Conservation (phyloP, 2,888 invertebrate genomes). For the Apamea sordens region DNA sequence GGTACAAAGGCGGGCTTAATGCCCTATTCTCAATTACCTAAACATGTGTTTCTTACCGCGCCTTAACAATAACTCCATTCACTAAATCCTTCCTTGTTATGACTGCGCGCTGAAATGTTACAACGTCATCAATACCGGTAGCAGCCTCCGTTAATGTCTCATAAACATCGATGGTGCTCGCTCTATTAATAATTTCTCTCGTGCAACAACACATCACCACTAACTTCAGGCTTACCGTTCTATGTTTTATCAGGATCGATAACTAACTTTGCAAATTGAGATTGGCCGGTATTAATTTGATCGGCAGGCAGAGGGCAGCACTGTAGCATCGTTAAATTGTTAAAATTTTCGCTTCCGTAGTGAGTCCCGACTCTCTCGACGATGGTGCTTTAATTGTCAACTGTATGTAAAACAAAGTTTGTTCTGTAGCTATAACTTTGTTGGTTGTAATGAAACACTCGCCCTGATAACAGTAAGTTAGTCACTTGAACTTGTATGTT, state of each 20-base stretch:
- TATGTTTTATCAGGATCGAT: slow-evolving; percentile 54
- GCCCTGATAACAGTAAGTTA: slow-evolving; percentile 24
- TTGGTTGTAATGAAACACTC: slow-evolving; percentile 21
- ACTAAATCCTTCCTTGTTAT: slow-evolving; percentile 24
- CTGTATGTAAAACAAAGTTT: slow-evolving; percentile 61
- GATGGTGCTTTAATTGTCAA: slow-evolving; percentile 66
- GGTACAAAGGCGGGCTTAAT: too few species aligned
- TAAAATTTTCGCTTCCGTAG: slow-evolving; percentile 64
- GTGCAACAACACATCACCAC: slow-evolving; percentile 17
- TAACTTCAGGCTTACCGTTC: slow-evolving; percentile 15
- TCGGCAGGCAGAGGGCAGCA: slow-evolving; percentile 23
- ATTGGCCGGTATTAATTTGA: slow-evolving; percentile 49
- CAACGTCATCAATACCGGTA: slow-evolving; percentile 29
- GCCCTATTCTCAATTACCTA: not conserved
- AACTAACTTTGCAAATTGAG: slow-evolving; percentile 54
- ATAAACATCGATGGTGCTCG: slow-evolving; percentile 31
- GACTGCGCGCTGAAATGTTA: slow-evolving; percentile 14
- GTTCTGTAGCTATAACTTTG: slow-evolving; percentile 22
- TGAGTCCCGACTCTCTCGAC: slow-evolving; percentile 46
- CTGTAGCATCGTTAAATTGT: slow-evolving; percentile 63
- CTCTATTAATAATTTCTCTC: slow-evolving; percentile 34
- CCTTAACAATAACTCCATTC: slow-evolving; percentile 11
- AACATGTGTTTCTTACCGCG: not conserved
- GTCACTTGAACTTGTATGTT: slow-evolving; percentile 10
- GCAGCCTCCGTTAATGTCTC: slow-evolving; percentile 23